Evolutionary conservation across 2,113 vertebrate genomes (phyloP).

Genomic region (Phaetusa simplex): DNA sequence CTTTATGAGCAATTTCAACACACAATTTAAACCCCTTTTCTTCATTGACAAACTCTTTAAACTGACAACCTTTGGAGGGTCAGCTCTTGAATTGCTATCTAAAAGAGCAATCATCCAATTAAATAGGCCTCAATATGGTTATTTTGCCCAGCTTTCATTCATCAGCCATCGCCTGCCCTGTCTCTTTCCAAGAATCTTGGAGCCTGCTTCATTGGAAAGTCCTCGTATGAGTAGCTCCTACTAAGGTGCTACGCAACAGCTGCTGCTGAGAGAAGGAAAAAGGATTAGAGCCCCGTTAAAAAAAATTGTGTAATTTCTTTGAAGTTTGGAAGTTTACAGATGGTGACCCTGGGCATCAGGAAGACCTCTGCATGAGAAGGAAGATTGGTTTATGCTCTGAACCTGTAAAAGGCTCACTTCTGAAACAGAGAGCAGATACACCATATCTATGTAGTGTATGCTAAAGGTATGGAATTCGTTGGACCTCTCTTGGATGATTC

Average conservation of each 20-base stretch:
- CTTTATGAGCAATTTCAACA: not conserved
- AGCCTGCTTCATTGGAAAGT: not conserved
- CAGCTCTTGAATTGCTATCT: not conserved
- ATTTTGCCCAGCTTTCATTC: not conserved
- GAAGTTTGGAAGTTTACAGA: not conserved
- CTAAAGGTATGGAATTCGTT: not conserved
- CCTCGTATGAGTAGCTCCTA: not conserved
- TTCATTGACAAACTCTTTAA: not conserved
- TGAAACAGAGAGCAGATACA: not conserved
- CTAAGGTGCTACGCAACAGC: not conserved
- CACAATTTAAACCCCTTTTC: not conserved
- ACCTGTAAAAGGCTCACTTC: not conserved
- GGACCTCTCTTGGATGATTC: not conserved
- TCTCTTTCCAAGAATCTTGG: not conserved
- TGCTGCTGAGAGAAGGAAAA: not conserved
- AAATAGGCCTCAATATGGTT: not conserved
- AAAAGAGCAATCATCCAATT: not conserved
- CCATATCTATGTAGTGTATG: fast-evolving
- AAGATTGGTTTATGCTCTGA: not conserved
- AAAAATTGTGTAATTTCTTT: not conserved
- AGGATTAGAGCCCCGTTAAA: not conserved
- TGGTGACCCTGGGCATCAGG: not conserved
- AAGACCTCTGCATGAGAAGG: not conserved
- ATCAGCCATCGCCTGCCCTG: not conserved
- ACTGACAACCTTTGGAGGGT: not conserved